Evolutionary conservation across 2,113 vertebrate genomes (phyloP).

Genomic region (Grallaria varia): DNA sequence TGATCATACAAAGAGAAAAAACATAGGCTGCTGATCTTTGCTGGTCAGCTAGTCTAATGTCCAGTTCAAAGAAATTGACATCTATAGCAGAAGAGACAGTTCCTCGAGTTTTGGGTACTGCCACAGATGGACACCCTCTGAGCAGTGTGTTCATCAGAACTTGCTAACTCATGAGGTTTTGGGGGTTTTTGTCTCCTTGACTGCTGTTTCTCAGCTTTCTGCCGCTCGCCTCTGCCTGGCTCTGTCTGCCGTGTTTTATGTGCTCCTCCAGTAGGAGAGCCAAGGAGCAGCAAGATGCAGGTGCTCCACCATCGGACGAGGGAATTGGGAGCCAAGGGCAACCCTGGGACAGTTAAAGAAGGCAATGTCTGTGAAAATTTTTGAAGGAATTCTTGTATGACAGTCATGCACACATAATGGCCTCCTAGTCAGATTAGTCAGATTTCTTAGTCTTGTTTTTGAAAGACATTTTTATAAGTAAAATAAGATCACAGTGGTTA

Average conservation of each 20-base stretch:
- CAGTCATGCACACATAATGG: background rate
- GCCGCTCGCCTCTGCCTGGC: background rate
- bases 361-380: background rate
- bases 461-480: background rate
- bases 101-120: background rate
- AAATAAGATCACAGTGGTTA: background rate
- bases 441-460: background rate
- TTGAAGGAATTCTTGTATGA: background rate
- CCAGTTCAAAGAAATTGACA: background rate
- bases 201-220: background rate
- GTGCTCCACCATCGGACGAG: rapidly evolving
- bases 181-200: rapidly evolving
- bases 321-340: background rate
- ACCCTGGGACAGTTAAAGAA: background rate
- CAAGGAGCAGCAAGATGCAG: background rate
- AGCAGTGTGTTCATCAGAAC: background rate
- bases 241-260: background rate
- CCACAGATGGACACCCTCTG: background rate
- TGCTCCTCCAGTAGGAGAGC: rapidly evolving
- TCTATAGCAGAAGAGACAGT: background rate
- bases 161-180: background rate
- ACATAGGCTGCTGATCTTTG: background rate
- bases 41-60: background rate
- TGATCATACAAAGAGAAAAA: background rate
- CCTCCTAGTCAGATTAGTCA: background rate